Evolutionary conservation across 2,113 vertebrate genomes (phyloP).

Genomic region (Phycodurus eques): DNA sequence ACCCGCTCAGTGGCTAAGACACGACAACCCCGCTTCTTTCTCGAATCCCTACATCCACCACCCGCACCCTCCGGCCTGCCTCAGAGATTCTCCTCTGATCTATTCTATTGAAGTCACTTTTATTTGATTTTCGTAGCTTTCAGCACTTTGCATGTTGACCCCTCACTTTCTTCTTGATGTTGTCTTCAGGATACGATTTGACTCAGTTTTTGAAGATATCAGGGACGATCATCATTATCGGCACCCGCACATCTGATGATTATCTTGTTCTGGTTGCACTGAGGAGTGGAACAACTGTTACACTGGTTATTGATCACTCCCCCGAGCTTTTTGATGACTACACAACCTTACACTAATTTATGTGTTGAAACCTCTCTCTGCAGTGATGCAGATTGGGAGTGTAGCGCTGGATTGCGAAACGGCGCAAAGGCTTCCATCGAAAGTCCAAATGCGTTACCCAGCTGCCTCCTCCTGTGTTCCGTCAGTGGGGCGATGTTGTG

Average conservation of each 20-base stretch:
- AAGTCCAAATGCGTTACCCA: slow-evolving; percentile 25
- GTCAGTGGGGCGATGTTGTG: slow-evolving; percentile 28
- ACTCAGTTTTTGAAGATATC: slow-evolving; percentile 34
- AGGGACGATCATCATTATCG: slow-evolving; percentile 44
- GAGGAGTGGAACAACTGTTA: slow-evolving; percentile 53
- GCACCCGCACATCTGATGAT: slow-evolving; percentile 24
- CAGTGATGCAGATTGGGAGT: slow-evolving; percentile 36
- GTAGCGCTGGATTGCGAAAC: slow-evolving; percentile 22
- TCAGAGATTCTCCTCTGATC: slow-evolving; percentile 35
- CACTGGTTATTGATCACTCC: background rate
- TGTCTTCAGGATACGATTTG: slow-evolving; percentile 28
- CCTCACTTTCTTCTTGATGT: slow-evolving; percentile 21
- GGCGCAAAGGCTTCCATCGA: background rate
- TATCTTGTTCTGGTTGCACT: slow-evolving; percentile 51
- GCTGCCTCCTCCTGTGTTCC: slow-evolving; percentile 43
- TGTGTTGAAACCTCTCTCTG: background rate
- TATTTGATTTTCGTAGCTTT: slow-evolving; percentile 16
- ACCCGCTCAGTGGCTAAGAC: slow-evolving; percentile 92
- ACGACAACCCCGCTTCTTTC: slow-evolving; percentile 13
- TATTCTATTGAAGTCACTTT: slow-evolving; percentile 25
- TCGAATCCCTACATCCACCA: background rate
- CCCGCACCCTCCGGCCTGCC: slow-evolving; percentile 17
- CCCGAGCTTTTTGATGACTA: slow-evolving; percentile 29
- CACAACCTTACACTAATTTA: background rate
- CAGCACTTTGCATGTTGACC: slow-evolving; percentile 35